These are phyloP conservation scores for Pantherophis alleghaniensis DNA, from an alignment of 2,797 vertebrate species.

Conservation along the genomic window DNA sequence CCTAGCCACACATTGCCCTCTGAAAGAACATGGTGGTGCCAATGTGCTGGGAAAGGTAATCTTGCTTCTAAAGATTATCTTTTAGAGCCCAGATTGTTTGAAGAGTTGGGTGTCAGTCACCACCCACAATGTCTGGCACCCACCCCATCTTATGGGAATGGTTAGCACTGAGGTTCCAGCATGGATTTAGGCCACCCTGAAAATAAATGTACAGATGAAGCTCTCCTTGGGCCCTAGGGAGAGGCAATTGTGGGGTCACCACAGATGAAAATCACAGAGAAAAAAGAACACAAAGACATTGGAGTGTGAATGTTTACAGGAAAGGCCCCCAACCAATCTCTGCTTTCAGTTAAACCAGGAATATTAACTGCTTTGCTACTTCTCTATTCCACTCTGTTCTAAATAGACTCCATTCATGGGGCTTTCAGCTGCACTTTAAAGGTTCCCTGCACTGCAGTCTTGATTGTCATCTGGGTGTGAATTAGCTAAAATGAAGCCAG, in stretches of 20 bases:
- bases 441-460: background rate
- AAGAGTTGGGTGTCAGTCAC: slow-evolving; percentile 23
- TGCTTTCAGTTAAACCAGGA: slow-evolving; percentile 2
- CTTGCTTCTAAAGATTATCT: slow-evolving; percentile 21
- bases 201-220: slow-evolving; percentile 23
- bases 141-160: slow-evolving; percentile 34
- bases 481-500: background rate
- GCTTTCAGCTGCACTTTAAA: background rate
- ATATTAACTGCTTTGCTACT: slow-evolving; percentile 13
- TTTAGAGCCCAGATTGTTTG: background rate
- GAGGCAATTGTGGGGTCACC: slow-evolving; percentile 10
- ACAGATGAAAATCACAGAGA: slow-evolving; percentile 27
- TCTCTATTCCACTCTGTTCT: background rate
- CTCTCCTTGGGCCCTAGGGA: background rate
- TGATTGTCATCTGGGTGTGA: background rate
- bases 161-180: slow-evolving; percentile 25
- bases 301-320: background rate
- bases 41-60: background rate
- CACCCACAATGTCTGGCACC: slow-evolving; percentile 24
- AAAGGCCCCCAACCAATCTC: slow-evolving; percentile 30
- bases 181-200: slow-evolving; percentile 17
- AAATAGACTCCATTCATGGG: background rate
- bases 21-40: background rate
- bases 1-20: slow-evolving; percentile 14
- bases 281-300: background rate